Evolutionary conservation across 2,113 vertebrate genomes (phyloP).

Genomic region (Heterotis niloticus): DNA sequence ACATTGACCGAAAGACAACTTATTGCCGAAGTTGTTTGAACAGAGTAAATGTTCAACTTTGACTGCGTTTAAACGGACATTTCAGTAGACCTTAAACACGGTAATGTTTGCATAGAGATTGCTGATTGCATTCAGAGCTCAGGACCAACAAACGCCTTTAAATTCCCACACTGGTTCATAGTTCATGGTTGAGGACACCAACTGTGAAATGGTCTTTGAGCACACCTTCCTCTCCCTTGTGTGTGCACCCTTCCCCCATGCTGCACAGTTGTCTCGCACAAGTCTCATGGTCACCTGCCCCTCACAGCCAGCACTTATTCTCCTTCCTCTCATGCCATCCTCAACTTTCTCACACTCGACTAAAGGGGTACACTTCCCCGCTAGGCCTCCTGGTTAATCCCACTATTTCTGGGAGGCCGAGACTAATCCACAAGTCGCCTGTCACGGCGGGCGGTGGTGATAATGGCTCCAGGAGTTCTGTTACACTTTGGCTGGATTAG

Average conservation of each 20-base stretch:
- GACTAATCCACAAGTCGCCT: constrained; percentile 59
- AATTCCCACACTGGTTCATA: no score
- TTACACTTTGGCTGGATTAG: constrained; percentile 43
- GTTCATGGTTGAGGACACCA: no score
- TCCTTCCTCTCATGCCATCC: neutral
- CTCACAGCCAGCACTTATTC: neutral
- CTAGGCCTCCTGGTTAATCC: constrained; percentile 57
- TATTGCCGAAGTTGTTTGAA: neutral
- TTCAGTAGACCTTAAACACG: neutral
- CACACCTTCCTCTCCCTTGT: no score
- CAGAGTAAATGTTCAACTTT: neutral
- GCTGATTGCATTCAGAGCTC: neutral
- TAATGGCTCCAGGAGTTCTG: constrained; percentile 43
- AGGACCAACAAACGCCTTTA: neutral
- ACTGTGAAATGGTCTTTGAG: no score
- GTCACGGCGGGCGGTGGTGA: constrained; percentile 36
- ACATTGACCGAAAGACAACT: neutral
- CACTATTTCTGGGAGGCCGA: constrained; percentile 55
- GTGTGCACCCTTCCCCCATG: neutral
- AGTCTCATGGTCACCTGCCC: constrained; percentile 41
- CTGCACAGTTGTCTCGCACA: neutral
- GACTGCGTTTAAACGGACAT: neutral
- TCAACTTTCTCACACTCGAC: constrained; percentile 27
- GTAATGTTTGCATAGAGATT: neutral
- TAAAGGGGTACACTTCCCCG: constrained; percentile 44